Evolutionary conservation across 2,797 vertebrate species (phyloP).

Genomic region (Chelonia mydas): DNA sequence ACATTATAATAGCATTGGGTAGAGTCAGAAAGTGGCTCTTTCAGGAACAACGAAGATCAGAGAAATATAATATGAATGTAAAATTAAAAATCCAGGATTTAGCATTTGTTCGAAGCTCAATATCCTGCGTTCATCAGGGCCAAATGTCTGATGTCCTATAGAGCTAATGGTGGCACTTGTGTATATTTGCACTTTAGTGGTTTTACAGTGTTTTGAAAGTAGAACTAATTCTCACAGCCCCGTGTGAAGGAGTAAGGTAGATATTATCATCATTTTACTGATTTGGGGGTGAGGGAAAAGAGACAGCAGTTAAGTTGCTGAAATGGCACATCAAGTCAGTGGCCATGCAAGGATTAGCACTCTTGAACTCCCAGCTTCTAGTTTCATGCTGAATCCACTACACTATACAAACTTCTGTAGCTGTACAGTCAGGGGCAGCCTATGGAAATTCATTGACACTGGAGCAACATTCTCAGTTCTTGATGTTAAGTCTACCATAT

Average conservation of each 20-base stretch:
- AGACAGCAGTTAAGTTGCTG: not conserved
- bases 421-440: not conserved
- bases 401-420: not conserved
- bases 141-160: not conserved
- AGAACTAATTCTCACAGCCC: not conserved
- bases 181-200: not conserved
- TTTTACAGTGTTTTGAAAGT: not conserved
- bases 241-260: not conserved
- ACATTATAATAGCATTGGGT: not conserved
- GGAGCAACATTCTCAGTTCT: not conserved
- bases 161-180: not conserved
- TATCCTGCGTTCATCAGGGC: not conserved
- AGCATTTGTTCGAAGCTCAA: not conserved
- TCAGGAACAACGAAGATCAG: not conserved
- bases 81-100: not conserved
- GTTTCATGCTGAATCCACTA: not conserved
- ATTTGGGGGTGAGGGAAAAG: not conserved
- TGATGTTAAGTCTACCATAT: not conserved
- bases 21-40: slow-evolving; percentile 1
- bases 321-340: not conserved
- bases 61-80: not conserved
- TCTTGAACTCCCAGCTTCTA: not conserved
- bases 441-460: not conserved
- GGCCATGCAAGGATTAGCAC: not conserved
- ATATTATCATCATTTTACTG: not conserved